These are phyloP conservation scores for Maniola hyperantus DNA, from an alignment of 2,888 invertebrate species.

Conservation along the genomic window DNA sequence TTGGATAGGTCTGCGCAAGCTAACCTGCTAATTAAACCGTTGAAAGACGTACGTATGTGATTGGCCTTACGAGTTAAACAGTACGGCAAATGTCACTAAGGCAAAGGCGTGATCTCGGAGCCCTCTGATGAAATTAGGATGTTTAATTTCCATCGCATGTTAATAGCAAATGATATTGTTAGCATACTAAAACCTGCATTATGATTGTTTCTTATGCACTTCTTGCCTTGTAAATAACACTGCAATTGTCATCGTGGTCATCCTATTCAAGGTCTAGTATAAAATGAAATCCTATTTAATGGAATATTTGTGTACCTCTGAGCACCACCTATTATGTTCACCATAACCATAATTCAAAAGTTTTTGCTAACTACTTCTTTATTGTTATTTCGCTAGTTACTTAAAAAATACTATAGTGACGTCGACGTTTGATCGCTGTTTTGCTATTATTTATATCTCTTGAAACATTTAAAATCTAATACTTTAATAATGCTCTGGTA, in stretches of 20 bases:
- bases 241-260: slow-evolving; percentile 5
- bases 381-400: not conserved
- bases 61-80: slow-evolving; percentile 26
- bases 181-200: not conserved
- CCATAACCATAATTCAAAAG: not conserved
- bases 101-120: slow-evolving; percentile 60
- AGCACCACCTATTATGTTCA: not conserved
- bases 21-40: not conserved
- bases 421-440: not conserved
- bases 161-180: slow-evolving; percentile 2
- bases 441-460: too few relatives aligned
- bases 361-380: not conserved
- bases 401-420: not conserved
- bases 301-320: not conserved
- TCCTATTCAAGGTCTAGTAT: slow-evolving; percentile 8
- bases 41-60: not conserved
- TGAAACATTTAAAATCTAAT: too few relatives aligned
- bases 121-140: slow-evolving; percentile 40
- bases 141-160: slow-evolving; percentile 3
- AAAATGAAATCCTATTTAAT: not conserved
- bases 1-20: too few relatives aligned
- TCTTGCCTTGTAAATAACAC: not conserved
- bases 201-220: not conserved
- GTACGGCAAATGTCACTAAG: slow-evolving; percentile 69
- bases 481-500: not conserved